phyloP scores from a whole-genome alignment of 2,113 vertebrate genomes.

The Progne subis region DNA sequence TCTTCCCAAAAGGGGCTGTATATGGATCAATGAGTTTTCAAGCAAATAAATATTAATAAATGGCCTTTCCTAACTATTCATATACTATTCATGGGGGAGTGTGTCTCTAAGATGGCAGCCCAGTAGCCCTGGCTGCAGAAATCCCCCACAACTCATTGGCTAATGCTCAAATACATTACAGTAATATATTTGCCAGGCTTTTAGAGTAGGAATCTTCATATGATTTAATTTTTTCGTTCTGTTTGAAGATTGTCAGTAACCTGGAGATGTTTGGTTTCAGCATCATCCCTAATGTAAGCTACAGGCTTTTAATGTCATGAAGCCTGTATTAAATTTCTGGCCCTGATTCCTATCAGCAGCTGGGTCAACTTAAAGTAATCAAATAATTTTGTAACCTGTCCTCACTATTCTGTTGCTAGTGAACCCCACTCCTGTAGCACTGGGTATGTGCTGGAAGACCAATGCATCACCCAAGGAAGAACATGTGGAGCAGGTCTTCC shows the following conservation, averaged over 20 bases:
- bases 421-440: accelerated
- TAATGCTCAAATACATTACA: neutral
- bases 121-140: neutral
- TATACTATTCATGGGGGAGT: neutral
- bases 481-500: neutral
- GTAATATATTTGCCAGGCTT: neutral
- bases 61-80: neutral
- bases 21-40: neutral
- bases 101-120: neutral
- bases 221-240: neutral
- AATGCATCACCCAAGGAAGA: neutral
- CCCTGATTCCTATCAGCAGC: neutral
- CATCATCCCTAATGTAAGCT: neutral
- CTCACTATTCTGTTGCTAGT: neutral
- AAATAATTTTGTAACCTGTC: neutral
- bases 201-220: neutral
- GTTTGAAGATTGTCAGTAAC: neutral
- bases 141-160: neutral
- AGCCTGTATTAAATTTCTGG: neutral
- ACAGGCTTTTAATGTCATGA: neutral
- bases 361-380: neutral
- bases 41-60: neutral
- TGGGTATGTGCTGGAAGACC: neutral
- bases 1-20: neutral
- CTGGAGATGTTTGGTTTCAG: neutral